Conservation (phyloP, 2,797 vertebrate genomes). For the Sebastes trivittatus region DNA sequence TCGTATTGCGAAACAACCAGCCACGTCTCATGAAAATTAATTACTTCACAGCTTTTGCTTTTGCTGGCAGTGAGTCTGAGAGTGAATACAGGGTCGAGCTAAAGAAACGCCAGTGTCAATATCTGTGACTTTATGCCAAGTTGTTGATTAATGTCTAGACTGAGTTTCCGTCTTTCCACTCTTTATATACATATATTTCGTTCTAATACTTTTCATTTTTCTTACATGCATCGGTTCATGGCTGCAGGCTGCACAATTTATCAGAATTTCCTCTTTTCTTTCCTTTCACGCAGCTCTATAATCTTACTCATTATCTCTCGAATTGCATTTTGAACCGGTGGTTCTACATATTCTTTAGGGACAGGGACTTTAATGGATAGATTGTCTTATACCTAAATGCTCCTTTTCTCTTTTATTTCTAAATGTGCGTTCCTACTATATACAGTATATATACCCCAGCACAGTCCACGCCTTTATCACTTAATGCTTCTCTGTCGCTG, state of each 20-base stretch:
- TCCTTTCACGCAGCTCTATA: background rate
- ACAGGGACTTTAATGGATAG: background rate
- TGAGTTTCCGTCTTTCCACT: background rate
- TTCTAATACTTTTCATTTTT: background rate
- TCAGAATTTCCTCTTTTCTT: constrained; percentile 1
- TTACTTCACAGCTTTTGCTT: background rate
- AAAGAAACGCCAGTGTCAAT: background rate
- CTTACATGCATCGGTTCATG: background rate
- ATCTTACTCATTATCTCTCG: constrained; percentile 11
- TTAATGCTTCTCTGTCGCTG: background rate
- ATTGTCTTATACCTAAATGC: background rate
- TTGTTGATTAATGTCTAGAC: background rate
- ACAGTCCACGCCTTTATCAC: background rate
- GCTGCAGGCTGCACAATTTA: background rate
- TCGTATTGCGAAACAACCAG: background rate
- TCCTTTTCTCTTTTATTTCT: background rate
- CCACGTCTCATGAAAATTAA: background rate
- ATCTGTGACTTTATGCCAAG: background rate
- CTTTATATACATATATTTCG: background rate
- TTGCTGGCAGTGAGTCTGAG: background rate
- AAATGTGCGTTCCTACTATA: background rate
- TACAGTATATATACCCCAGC: background rate
- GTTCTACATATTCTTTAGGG: background rate
- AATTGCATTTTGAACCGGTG: constrained; percentile 23
- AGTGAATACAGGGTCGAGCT: background rate